A percentile compares a stretch with the other conserved stretches of the same genome.
phyloP scores from a whole-genome alignment of 2,888 invertebrate genomes.

The Neocrepidodera transversa region DNA sequence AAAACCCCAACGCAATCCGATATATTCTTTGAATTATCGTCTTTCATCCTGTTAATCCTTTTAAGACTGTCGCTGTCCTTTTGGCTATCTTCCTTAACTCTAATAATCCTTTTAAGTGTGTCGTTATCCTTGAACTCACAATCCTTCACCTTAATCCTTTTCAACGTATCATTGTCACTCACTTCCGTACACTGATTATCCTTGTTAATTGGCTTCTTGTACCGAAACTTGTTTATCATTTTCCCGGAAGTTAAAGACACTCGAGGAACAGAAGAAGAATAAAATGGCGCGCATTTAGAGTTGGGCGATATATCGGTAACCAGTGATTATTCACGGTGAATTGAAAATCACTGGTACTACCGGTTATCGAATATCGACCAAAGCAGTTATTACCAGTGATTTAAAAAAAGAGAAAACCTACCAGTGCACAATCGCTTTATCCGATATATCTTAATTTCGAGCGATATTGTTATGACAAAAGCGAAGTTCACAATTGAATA shows the following conservation, averaged over 20 bases:
- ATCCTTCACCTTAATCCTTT: slow-evolving; percentile 25
- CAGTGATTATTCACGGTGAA: too few species aligned
- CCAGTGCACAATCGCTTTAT: too few species aligned
- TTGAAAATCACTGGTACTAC: too few species aligned
- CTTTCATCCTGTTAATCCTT: slow-evolving; percentile 7
- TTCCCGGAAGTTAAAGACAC: slow-evolving; percentile 18
- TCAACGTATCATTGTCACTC: slow-evolving; percentile 32
- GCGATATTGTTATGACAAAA: too few species aligned
- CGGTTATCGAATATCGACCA: too few species aligned
- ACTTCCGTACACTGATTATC: slow-evolving; percentile 23
- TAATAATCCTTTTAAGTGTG: slow-evolving; percentile 10
- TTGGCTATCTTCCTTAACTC: neutral
- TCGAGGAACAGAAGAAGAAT: slow-evolving; percentile 11
- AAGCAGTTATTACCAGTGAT: too few species aligned
- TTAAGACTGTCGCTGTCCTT: slow-evolving; percentile 1
- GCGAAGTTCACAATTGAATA: too few species aligned
- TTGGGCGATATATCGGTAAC: too few species aligned
- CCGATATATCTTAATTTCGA: too few species aligned
- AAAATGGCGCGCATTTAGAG: slow-evolving; percentile 35
- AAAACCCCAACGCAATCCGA: slow-evolving; percentile 25
- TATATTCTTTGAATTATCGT: neutral
- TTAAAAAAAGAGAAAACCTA: too few species aligned
- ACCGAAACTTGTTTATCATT: slow-evolving; percentile 59
- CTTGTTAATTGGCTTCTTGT: slow-evolving; percentile 53
- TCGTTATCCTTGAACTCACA: slow-evolving; percentile 16